A percentile compares a stretch with the other conserved stretches of the same genome.
Conservation (phyloP, 2,797 vertebrate genomes). For the Pangasius sanitwongsei region DNA sequence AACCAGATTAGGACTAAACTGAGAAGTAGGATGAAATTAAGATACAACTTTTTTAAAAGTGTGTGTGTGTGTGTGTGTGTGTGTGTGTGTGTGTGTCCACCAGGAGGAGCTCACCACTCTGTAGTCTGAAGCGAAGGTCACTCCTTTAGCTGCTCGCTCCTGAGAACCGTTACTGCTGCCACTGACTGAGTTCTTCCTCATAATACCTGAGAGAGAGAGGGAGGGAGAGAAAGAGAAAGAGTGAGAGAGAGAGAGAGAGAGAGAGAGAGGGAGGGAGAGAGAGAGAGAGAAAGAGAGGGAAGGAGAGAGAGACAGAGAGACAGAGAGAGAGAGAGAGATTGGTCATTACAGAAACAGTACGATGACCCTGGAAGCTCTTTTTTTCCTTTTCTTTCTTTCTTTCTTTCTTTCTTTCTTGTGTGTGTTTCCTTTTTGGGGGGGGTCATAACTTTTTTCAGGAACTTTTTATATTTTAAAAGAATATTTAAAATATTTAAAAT, state of each 20-base stretch:
- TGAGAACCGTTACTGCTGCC: constrained; percentile 86
- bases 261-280: too few species aligned
- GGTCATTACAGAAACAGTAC: neutral
- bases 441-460: too few species aligned
- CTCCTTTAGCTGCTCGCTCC: constrained; percentile 81
- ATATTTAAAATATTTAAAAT: too few species aligned
- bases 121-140: constrained; percentile 84
- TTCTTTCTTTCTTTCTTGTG: neutral
- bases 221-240: neutral
- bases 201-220: constrained; percentile 79
- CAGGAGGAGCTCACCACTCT: constrained; percentile 75
- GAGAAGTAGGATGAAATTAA: neutral
- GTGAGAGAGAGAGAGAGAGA: neutral
- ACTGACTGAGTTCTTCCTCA: constrained; percentile 83
- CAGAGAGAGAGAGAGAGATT: neutral
- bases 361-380: neutral
- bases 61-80: neutral
- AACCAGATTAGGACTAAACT: neutral
- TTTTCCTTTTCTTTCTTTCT: neutral
- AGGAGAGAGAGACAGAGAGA: too few species aligned
- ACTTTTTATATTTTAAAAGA: too few species aligned
- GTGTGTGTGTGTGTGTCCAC: neutral
- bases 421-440: too few species aligned
- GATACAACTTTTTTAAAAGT: neutral
- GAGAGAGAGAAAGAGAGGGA: neutral